Evolutionary conservation across 2,797 vertebrate species (phyloP).

Genomic region (Gobio occitaniae): DNA sequence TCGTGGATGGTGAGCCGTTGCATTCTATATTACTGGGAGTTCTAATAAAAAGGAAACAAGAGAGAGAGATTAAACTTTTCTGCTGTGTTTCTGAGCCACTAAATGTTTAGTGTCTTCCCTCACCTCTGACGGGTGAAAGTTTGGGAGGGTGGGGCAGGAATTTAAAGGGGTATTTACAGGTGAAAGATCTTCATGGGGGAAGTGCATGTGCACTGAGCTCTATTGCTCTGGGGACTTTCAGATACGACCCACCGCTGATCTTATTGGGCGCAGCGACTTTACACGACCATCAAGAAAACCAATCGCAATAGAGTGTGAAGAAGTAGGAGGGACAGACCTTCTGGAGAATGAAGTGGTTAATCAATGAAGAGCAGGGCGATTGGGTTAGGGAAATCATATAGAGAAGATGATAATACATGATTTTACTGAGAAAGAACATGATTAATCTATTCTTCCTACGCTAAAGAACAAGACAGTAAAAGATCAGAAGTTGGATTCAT

Average conservation of each 20-base stretch:
- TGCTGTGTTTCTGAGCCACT: not conserved
- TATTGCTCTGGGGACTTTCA: slow-evolving; percentile 58
- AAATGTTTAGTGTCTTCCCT: slow-evolving; percentile 43
- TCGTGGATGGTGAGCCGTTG: slow-evolving; percentile 6
- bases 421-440: not conserved
- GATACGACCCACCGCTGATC: slow-evolving; percentile 69
- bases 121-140: slow-evolving; percentile 50
- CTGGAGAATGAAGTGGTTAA: slow-evolving; percentile 65
- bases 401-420: not conserved
- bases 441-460: not conserved
- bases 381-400: slow-evolving; percentile 53
- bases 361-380: slow-evolving; percentile 57
- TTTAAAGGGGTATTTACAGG: slow-evolving; percentile 33
- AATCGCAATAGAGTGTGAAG: slow-evolving; percentile 66
- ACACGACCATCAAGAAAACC: slow-evolving; percentile 58
- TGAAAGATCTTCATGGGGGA: slow-evolving; percentile 62
- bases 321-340: slow-evolving; percentile 69
- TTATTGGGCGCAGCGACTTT: slow-evolving; percentile 59
- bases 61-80: not conserved
- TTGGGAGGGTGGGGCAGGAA: slow-evolving; percentile 27
- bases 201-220: slow-evolving; percentile 63
- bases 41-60: slow-evolving; percentile 58
- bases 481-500: not conserved
- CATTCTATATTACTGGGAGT: slow-evolving; percentile 52
- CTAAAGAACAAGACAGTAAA: slow-evolving; percentile 11